Percentiles rank a stretch among this genome's conserved stretches.
Evolutionary conservation across 1,140 invertebrate genomes (phyloP).

Genomic region (Tyrophagus putrescentiae): DNA sequence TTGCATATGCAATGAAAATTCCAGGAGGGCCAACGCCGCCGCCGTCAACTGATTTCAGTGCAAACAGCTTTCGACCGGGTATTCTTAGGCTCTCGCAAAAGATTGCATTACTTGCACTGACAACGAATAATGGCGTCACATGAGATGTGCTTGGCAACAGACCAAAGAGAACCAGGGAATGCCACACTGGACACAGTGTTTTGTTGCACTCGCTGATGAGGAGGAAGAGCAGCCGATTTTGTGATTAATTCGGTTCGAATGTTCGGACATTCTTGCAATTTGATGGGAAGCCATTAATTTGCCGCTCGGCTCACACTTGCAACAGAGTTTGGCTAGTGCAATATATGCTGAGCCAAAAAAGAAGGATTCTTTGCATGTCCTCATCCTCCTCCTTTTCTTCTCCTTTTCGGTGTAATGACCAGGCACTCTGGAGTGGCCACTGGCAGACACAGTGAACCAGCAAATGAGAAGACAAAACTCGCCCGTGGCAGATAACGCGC

Average conservation of each 20-base stretch:
- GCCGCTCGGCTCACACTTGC: too few relatives aligned
- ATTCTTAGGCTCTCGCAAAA: background rate
- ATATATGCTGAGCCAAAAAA: too few relatives aligned
- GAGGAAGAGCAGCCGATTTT: background rate
- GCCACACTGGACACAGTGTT: too few relatives aligned
- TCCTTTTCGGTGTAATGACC: too few relatives aligned
- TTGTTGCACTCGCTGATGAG: conserved; percentile 7
- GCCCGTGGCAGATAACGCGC: background rate
- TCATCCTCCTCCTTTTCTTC: too few relatives aligned
- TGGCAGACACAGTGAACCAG: too few relatives aligned
- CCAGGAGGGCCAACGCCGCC: background rate
- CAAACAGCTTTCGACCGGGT: background rate
- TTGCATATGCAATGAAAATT: conserved; percentile 9
- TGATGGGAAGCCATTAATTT: background rate
- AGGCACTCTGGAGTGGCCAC: too few relatives aligned
- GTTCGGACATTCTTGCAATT: conserved; percentile 10
- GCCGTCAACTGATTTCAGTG: background rate
- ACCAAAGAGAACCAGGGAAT: too few relatives aligned
- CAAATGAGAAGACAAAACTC: too few relatives aligned
- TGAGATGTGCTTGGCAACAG: background rate
- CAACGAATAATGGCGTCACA: background rate
- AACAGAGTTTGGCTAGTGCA: too few relatives aligned
- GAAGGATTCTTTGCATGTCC: too few relatives aligned
- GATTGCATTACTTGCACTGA: background rate
- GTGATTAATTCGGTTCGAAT: conserved; percentile 11